Evolutionary conservation across 2,113 vertebrate species (phyloP), one percentile per base, ranked within the genome.

Genomic region (Tiliqua scincoides): DNA sequence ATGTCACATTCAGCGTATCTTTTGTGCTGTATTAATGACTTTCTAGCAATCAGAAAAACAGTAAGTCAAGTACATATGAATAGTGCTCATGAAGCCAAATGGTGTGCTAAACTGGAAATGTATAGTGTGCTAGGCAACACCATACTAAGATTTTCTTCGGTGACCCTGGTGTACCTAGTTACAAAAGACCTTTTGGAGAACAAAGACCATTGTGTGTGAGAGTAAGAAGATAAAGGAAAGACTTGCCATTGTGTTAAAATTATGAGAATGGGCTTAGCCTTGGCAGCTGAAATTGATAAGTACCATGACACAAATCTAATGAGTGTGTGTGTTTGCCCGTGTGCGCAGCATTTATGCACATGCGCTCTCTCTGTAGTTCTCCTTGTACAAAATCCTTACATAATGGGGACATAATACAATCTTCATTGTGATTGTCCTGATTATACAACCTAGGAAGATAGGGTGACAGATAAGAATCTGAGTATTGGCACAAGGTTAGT

Each of bases 161-260:
- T 83, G n/a, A 43, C 63, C 2, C 0, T 21, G 8, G 8, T 30
- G 3, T n/a, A 30, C 61, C 37, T 71, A 17, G 72, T 79, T 86
- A 32, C 27, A 59, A 10, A 72, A 84, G 62, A 88, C 17, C 73
- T 85, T 52, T 54, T 35, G 17, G 62, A 73, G 86, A 81, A 57
- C 65, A 84, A 48, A 62, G 43, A 9, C 74, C 86, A 37, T 86
- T 79, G 73, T 90, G 59, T 68, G 6, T 79, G 30, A 82, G 79
- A 30, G n/a, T 70, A 18, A 72, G 4, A 83, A 77, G 91, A 88
- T 82, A 76, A 30, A 84, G 85, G 72, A 48, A 48, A 48, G 43
- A 48, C 43, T 48, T 48, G 43, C 43, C 43, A 48, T 48, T 48
- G 43, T 32, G 67, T 37, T 9, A 75, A 40, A 37, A 35, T 40